These are phyloP conservation scores for Dyspetes luteomarginatus DNA, from an alignment of 2,888 invertebrate genomes.

Conservation along the genomic window DNA sequence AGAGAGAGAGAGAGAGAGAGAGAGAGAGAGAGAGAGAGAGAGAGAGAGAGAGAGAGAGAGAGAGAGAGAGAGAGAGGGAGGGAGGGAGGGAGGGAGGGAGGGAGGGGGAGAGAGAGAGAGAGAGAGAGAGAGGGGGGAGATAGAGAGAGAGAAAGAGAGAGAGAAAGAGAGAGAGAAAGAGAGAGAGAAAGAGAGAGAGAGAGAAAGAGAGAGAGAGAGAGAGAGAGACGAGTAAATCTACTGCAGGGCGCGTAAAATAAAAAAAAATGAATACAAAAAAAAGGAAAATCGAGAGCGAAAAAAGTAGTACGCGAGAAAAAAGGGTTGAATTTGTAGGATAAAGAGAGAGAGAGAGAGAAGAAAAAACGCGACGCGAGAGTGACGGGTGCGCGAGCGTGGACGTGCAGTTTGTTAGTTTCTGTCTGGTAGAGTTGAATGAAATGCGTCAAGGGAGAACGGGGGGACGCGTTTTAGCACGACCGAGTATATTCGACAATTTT, in stretches of 20 bases:
- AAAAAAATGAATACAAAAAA: constrained; percentile 32
- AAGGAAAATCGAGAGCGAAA: background rate
- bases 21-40: background rate
- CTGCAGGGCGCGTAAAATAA: constrained; percentile 17
- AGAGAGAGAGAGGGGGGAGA: constrained; percentile 3
- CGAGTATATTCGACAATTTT: constrained; percentile 1
- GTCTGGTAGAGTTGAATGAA: constrained; percentile 60
- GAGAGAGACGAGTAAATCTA: constrained; percentile 25
- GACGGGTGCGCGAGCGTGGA: constrained; percentile 61
- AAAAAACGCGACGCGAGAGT: constrained; percentile 56
- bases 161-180: constrained; percentile 1
- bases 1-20: background rate
- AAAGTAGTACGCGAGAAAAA: constrained; percentile 19
- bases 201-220: background rate
- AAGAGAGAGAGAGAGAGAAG: constrained; percentile 1
- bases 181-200: background rate
- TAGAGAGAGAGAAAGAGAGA: background rate
- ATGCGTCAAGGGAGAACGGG: constrained; percentile 39
- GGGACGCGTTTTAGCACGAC: constrained; percentile 39
- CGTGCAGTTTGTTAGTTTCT: constrained; percentile 69
- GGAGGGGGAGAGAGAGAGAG: background rate
- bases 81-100: background rate
- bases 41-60: background rate
- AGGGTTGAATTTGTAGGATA: background rate
- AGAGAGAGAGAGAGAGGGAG: background rate